phyloP scores from a whole-genome alignment of 2,113 vertebrate species.

The Excalfactoria chinensis region DNA sequence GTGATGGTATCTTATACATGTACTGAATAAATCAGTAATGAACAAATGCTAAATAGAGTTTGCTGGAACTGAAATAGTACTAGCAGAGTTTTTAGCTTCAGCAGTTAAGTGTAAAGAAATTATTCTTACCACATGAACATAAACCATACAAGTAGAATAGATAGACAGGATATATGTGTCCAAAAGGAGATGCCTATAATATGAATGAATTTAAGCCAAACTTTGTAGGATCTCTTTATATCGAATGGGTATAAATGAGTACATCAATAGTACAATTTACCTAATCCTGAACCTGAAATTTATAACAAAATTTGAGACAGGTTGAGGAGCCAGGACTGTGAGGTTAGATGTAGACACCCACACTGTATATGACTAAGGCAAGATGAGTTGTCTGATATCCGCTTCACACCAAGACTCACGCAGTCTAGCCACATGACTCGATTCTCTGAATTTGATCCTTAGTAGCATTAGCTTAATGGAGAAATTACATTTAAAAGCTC shows the following conservation, averaged over 20 bases:
- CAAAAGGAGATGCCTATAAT: not conserved
- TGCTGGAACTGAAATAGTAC: not conserved
- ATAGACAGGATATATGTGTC: not conserved
- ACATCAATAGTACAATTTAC: not conserved
- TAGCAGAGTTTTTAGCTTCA: not conserved
- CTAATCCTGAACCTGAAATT: not conserved
- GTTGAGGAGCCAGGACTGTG: not conserved
- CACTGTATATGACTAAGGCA: accelerated
- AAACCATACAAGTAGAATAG: not conserved
- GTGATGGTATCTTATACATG: not conserved
- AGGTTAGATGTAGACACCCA: not conserved
- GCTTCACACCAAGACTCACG: not conserved
- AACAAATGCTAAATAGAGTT: not conserved
- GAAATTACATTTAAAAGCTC: not conserved
- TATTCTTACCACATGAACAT: not conserved
- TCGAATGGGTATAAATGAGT: not conserved
- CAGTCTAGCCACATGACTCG: not conserved
- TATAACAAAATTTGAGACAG: not conserved
- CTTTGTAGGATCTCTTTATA: not conserved
- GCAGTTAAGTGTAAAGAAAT: not conserved
- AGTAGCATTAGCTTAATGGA: not conserved
- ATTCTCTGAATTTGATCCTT: not conserved
- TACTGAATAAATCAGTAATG: not conserved
- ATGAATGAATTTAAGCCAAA: not conserved
- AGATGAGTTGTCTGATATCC: not conserved